Conservation (phyloP, 2,113 vertebrate species). For the Stomatorhinus ivindoensis region DNA sequence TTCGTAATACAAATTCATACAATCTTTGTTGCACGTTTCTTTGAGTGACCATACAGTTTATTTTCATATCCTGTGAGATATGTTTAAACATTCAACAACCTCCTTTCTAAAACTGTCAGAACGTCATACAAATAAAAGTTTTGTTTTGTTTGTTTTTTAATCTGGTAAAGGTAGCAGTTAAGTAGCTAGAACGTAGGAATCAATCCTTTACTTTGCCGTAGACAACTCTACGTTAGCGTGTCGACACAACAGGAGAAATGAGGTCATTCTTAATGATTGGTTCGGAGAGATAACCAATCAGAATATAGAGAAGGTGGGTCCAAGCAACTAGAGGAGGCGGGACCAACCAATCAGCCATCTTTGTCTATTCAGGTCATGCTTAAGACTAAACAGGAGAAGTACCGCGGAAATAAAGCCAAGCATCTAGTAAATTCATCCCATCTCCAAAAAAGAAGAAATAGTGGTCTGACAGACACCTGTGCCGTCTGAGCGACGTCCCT, state of each 20-base stretch:
- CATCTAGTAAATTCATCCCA: background rate
- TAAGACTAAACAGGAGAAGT: slow-evolving; percentile 8
- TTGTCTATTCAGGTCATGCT: background rate
- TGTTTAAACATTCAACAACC: background rate
- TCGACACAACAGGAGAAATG: slow-evolving; percentile 24
- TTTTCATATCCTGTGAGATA: slow-evolving; percentile 15
- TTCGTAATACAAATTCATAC: slow-evolving; percentile 17
- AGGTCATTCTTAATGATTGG: slow-evolving; percentile 22
- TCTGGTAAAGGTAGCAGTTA: slow-evolving; percentile 10
- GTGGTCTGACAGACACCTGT: background rate
- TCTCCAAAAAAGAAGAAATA: slow-evolving; percentile 1
- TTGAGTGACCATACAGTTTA: slow-evolving; percentile 11
- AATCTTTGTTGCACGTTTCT: background rate
- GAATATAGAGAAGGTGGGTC: no score
- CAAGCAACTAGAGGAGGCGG: no score
- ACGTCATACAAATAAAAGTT: background rate
- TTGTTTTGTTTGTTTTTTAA: background rate
- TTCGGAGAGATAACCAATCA: no score
- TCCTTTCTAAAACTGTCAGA: slow-evolving; percentile 9
- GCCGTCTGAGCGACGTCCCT: background rate
- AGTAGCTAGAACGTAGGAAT: slow-evolving; percentile 38
- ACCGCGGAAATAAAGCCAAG: background rate
- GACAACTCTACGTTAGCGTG: slow-evolving; percentile 41
- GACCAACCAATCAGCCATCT: no score
- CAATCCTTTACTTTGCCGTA: slow-evolving; percentile 48